Conservation (phyloP, 2,888 invertebrate species). For the Drosophila kokeensis region DNA sequence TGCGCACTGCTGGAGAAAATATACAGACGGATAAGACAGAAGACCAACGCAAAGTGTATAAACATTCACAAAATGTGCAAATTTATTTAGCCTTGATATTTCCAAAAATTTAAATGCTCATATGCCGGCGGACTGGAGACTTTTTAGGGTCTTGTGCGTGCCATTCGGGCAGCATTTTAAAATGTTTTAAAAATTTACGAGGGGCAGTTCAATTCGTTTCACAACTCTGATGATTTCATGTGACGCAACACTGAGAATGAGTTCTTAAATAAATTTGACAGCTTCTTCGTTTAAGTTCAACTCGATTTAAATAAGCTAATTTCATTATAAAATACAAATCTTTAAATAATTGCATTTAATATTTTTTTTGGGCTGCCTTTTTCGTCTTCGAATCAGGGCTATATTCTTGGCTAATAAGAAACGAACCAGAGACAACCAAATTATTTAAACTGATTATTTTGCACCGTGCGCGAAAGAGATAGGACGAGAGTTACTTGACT, state of each 20-base stretch:
- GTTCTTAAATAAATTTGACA: not conserved
- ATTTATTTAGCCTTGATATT: constrained; percentile 78
- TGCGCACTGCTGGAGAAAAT: constrained; percentile 37
- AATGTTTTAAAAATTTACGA: constrained; percentile 7
- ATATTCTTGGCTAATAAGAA: not conserved
- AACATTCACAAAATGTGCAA: constrained; percentile 64
- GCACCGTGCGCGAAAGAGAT: constrained; percentile 5
- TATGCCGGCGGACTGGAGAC: constrained; percentile 23
- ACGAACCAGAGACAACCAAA: constrained; percentile 3
- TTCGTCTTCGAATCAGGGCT: not conserved
- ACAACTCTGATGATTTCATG: not conserved
- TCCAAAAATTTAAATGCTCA: constrained; percentile 55
- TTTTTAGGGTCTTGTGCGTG: constrained; percentile 39
- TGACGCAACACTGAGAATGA: not conserved
- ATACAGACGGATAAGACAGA: constrained; percentile 12
- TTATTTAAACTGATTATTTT: constrained; percentile 60
- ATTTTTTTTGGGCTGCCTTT: not conserved
- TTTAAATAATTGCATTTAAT: not conserved
- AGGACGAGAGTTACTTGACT: constrained; percentile 4
- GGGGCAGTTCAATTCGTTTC: constrained; percentile 4
- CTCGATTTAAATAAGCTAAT: not conserved
- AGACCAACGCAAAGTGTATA: constrained; percentile 25
- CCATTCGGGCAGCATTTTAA: constrained; percentile 1
- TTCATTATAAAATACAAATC: not conserved
- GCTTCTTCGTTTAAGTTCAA: not conserved